Evolutionary conservation across 2,113 vertebrate species (phyloP).

Genomic region (Gavialis gangeticus): DNA sequence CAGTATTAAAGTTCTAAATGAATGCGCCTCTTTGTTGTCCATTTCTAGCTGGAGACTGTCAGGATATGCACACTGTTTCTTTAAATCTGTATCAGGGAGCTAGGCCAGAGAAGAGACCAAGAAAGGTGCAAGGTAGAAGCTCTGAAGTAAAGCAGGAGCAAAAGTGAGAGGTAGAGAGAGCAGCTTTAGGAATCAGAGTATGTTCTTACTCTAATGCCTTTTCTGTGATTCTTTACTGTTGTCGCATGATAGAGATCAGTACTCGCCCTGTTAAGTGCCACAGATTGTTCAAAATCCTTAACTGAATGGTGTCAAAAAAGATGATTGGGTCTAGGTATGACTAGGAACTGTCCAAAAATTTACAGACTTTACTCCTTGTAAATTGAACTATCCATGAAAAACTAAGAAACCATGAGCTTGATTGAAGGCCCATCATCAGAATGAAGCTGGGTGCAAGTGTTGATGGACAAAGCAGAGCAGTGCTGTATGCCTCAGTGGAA

Average conservation of each 20-base stretch:
- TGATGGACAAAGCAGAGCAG: no score
- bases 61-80: neutral
- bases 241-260: neutral
- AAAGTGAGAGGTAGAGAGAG: neutral
- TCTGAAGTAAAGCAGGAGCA: neutral
- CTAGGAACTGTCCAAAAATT: no score
- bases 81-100: neutral
- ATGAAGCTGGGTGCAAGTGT: no score
- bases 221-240: neutral
- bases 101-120: neutral
- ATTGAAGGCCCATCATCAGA: no score
- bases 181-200: fast-evolving
- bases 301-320: fast-evolving
- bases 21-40: neutral
- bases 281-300: neutral
- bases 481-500: no score
- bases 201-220: fast-evolving
- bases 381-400: no score
- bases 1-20: neutral
- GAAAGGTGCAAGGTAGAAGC: neutral
- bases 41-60: neutral
- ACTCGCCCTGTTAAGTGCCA: fast-evolving
- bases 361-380: no score
- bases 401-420: no score
- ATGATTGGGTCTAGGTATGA: neutral